Base-by-base conservation (phyloP, 2,113 vertebrate species). In the Hydropotes inermis region DNA sequence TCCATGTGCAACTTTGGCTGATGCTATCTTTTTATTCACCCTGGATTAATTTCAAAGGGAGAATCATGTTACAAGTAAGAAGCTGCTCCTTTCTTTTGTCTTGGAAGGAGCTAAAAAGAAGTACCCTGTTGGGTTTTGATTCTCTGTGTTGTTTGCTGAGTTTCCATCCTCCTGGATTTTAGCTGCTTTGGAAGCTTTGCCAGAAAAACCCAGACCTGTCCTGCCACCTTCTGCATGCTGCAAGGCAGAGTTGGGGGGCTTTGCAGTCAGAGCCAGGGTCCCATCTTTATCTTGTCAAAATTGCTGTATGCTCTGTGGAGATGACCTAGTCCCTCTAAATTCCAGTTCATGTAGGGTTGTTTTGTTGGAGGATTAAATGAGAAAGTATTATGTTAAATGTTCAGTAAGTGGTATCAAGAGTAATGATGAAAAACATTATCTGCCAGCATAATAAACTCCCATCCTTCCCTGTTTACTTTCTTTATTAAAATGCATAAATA, bases 331-430 rank as follows among this genome's bases (percentile, higher is more conserved):
- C 6, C 94, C 27, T 86, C 70, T 85, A 60, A 33, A 67, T 85
- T 90, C 76, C 15, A 70, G 39, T 91, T 74, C 36, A 50, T 1
- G 1, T 30, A 12, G 6, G 19, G 76, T 89, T 64, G 33, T 95
- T 91, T 76, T 36, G 89, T 76, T 36, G 89, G 81, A 85, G 25
- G 64, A 92, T 17, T 83, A 55, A 78, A 50, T 87, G 74, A 79
- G 50, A 86, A 96, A 43, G 50, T 19, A 4, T 43, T 61, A n/a
- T 57, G 30, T 55, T 81, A 81, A 95, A 36, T 94, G 61, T 87
- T 85, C n/a, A 60, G 25, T 81, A 64, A 81, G 19, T 55, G 17
- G 28, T 81, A 70, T 36, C 21, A 33, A 13, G 39, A 55, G 30
- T 43, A 94, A 39, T 64, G 74, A 39, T 54, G 60, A 30, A 36